Conservation (phyloP, 2,797 vertebrate species). For the Brachymystax lenok region DNA sequence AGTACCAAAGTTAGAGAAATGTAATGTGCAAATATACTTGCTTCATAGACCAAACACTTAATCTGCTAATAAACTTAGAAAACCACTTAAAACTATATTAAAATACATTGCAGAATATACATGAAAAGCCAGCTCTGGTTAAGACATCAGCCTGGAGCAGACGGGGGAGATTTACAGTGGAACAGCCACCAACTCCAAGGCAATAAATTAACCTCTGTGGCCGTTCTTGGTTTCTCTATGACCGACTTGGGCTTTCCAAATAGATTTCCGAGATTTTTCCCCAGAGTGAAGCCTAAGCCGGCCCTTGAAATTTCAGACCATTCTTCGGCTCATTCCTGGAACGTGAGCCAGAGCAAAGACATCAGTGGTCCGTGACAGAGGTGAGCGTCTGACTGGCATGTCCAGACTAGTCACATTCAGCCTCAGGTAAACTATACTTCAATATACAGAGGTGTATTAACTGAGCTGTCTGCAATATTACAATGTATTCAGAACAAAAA, state of each 20-base stretch:
- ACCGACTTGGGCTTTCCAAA: slow-evolving; percentile 31
- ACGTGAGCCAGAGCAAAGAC: slow-evolving; percentile 17
- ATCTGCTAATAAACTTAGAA: slow-evolving; percentile 39
- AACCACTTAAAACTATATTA: slow-evolving; percentile 21
- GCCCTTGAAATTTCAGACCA: slow-evolving; percentile 13
- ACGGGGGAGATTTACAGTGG: slow-evolving; percentile 50
- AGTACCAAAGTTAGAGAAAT: slow-evolving; percentile 10
- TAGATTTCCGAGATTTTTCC: slow-evolving; percentile 33
- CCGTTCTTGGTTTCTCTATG: slow-evolving; percentile 28
- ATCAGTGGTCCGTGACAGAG: neutral
- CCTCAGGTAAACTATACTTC: neutral
- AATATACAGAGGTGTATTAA: neutral
- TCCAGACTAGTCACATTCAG: neutral
- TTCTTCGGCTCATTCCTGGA: slow-evolving; percentile 8
- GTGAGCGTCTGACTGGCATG: too few species aligned
- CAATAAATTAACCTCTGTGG: slow-evolving; percentile 52
- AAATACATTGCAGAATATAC: slow-evolving; percentile 25
- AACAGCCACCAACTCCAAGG: slow-evolving; percentile 39
- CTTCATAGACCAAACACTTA: slow-evolving; percentile 25
- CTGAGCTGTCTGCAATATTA: neutral
- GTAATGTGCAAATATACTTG: slow-evolving; percentile 23
- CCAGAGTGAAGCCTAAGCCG: slow-evolving; percentile 23
- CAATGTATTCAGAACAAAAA: neutral
- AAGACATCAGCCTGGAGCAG: slow-evolving; percentile 45
- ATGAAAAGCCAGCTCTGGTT: slow-evolving; percentile 44